Evolutionary conservation across 2,888 invertebrate genomes (phyloP).

Genomic region (Rhagophthalmus giganteus): DNA sequence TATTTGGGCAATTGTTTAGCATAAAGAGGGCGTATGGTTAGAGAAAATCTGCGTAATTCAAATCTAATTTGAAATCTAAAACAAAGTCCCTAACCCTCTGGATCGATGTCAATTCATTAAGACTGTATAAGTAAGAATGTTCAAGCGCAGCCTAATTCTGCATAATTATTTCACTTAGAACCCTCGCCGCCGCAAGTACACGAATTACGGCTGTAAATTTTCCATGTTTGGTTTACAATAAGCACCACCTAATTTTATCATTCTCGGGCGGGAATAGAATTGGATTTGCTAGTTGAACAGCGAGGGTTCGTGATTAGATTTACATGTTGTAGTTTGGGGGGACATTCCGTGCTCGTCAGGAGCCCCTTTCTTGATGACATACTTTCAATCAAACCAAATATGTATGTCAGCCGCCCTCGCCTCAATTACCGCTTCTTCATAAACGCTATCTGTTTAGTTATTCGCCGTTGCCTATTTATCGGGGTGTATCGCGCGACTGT

Average conservation of each 20-base stretch:
- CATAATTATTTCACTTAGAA: conserved; percentile 54
- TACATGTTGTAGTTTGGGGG: conserved; percentile 53
- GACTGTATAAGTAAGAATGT: conserved; percentile 49
- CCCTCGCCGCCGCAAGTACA: conserved; percentile 52
- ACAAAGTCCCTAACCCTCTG: conserved; percentile 47
- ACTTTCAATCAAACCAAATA: conserved; percentile 51
- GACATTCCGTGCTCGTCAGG: conserved; percentile 36
- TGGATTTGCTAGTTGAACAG: conserved; percentile 58
- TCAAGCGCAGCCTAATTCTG: conserved; percentile 53
- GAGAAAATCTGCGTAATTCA: conserved; percentile 29
- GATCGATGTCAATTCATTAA: conserved; percentile 57
- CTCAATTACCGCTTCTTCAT: conserved; percentile 23
- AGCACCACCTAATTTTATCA: conserved; percentile 59
- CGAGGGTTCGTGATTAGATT: conserved; percentile 56
- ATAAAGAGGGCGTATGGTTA: conserved; percentile 13
- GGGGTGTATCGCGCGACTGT: no score
- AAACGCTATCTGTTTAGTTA: conserved; percentile 9
- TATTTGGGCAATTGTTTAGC: conserved; percentile 17
- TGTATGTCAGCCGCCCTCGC: conserved; percentile 42
- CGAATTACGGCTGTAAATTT: conserved; percentile 57
- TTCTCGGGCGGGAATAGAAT: conserved; percentile 55
- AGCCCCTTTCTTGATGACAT: conserved; percentile 49
- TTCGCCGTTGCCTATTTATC: not conserved
- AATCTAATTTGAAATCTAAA: conserved; percentile 51
- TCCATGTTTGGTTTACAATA: conserved; percentile 61